Evolutionary conservation across 2,888 invertebrate species (phyloP).

Genomic region (Lochmaea crataegi): DNA sequence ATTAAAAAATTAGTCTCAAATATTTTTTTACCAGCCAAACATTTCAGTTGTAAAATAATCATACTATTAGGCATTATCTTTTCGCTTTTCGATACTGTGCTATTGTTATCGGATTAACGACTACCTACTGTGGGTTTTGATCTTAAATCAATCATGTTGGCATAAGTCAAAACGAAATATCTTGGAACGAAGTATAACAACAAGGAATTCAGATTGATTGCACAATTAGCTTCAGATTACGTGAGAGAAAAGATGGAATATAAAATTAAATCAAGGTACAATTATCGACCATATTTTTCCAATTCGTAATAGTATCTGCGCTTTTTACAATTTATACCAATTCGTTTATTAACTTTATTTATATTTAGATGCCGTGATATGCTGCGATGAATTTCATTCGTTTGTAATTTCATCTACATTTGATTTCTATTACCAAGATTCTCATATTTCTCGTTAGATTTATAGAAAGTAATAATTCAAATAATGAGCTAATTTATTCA

Average conservation of each 20-base stretch:
- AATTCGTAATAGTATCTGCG: not conserved
- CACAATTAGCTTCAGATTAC: no score
- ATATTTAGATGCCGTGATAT: not conserved
- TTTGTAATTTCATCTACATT: conserved; percentile 7
- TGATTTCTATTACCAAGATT: not conserved
- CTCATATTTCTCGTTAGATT: not conserved
- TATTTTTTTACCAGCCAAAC: no score
- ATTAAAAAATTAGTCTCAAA: no score
- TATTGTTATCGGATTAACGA: no score
- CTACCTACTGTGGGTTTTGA: no score
- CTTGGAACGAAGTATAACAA: no score
- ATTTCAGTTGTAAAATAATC: no score
- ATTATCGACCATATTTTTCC: not conserved
- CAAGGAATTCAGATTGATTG: no score
- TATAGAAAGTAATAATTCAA: not conserved
- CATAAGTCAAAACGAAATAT: no score
- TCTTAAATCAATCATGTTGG: no score
- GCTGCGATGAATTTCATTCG: not conserved
- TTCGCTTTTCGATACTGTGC: no score
- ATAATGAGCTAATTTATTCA: conserved; percentile 4
- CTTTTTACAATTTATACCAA: not conserved
- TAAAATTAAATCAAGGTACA: not conserved
- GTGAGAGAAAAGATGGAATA: not conserved
- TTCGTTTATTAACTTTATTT: not conserved
- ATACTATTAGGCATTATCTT: no score